Evolutionary conservation across 2,888 invertebrate species (phyloP), one percentile per base, ranked within the genome.

Genomic region (Drosophila phalerata): DNA sequence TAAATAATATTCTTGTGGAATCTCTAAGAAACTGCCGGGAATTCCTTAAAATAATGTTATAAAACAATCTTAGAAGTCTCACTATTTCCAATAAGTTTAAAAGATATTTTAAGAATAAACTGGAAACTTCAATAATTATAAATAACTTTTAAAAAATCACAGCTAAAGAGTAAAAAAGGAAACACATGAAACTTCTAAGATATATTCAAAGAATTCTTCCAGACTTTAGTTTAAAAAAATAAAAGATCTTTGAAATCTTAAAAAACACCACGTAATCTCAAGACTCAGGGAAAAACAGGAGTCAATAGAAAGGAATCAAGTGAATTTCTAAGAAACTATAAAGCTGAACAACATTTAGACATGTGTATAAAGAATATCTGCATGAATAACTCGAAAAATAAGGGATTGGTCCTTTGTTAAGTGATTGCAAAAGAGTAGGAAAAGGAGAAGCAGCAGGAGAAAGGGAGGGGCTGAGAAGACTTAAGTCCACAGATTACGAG

Each of bases 341-440:
- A 15, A 51, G 37, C 5, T 25, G 3, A 15, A 10, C n/a, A 37
- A 17, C 15, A 17, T 30, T 32, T 30, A 13, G 17, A 48, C 5
- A 22, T 51, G 48, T 19, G 19, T 19, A 34, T 37, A 22, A 8
- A 37, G 4, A 22, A 25, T 51, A 25, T 52, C 2, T 40, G 53
- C 13, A 40, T 53, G 28, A 28, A 38, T 30, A 10, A 32, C 17
- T 32, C 22, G 6, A 13, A 1, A 38, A 17, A 53, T 13, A 10
- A 17, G 10, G 47, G 15, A 38, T 17, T 22, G 63, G 19, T 34
- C 15, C 11, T 32, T 42, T 51, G 57, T 37, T 64, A 57, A 57
- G 57, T 57, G 57, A 57, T 64, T 64, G 57, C n/a, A 49, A 25
- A 30, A 19, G 38, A 28, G 19, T 2, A 42, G 19, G 19, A 11